Evolutionary conservation across 2,113 vertebrate species (phyloP).

Genomic region (Rhombomys opimus): DNA sequence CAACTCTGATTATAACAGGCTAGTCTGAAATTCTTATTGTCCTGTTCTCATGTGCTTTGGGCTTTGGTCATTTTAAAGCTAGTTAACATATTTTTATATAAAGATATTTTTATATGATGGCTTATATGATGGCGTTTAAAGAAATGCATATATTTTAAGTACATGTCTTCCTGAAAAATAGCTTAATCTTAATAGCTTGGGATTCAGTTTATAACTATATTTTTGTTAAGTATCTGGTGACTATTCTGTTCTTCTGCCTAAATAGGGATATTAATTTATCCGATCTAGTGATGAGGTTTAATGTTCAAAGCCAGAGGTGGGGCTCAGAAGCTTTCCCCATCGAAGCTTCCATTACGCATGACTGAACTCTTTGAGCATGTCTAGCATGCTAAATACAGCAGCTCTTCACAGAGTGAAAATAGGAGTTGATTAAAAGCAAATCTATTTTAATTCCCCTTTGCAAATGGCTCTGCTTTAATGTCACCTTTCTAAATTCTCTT

Average conservation of each 20-base stretch:
- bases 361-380: slow-evolving; percentile 68
- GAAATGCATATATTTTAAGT: slow-evolving; percentile 53
- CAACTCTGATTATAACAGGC: neutral
- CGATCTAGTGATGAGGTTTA: neutral
- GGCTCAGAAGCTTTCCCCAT: slow-evolving; percentile 40
- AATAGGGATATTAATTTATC: slow-evolving; percentile 47
- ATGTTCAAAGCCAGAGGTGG: slow-evolving; percentile 29
- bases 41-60: neutral
- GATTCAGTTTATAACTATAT: slow-evolving; percentile 24
- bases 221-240: slow-evolving; percentile 51
- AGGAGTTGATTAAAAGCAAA: slow-evolving; percentile 71
- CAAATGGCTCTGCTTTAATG: slow-evolving; percentile 66
- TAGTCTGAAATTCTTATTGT: neutral
- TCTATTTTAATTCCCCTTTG: slow-evolving; percentile 71
- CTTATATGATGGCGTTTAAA: slow-evolving; percentile 40
- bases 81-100: slow-evolving; percentile 18
- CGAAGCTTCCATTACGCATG: slow-evolving; percentile 56
- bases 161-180: slow-evolving; percentile 38
- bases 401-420: slow-evolving; percentile 65
- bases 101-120: too few species aligned
- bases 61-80: slow-evolving; percentile 58
- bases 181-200: slow-evolving; percentile 49
- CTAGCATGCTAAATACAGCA: slow-evolving; percentile 68
- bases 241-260: slow-evolving; percentile 37
- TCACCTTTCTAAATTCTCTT: slow-evolving; percentile 67